phyloP scores from a whole-genome alignment of 2,797 vertebrate genomes.

The Molossus molossus region DNA sequence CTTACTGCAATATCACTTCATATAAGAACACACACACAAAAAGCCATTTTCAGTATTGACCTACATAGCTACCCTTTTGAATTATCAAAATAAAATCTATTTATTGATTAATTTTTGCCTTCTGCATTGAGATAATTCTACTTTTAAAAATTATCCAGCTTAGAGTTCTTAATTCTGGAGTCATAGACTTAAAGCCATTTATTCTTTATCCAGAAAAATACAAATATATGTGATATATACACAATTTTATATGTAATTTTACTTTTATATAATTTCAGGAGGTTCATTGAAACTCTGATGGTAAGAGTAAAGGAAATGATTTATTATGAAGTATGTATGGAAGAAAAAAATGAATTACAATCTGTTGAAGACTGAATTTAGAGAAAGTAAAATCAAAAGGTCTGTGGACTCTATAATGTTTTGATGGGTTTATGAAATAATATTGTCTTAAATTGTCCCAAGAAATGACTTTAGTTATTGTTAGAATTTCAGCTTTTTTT shows the following conservation, averaged over 20 bases:
- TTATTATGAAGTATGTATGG: neutral
- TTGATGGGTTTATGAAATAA: neutral
- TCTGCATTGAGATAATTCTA: neutral
- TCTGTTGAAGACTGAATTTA: neutral
- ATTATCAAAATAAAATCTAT: constrained; percentile 51
- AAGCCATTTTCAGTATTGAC: neutral
- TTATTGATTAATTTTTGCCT: constrained; percentile 21
- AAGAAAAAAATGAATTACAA: neutral
- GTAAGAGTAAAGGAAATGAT: neutral
- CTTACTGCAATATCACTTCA: neutral
- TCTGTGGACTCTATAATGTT: neutral
- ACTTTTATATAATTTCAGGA: neutral
- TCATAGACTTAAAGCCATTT: neutral
- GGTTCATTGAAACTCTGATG: neutral
- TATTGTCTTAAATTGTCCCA: neutral
- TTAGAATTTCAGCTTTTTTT: neutral
- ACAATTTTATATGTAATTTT: constrained; percentile 31
- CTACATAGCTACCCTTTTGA: neutral
- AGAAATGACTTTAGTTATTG: neutral
- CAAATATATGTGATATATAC: neutral
- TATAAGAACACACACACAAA: neutral
- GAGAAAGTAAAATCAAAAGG: neutral
- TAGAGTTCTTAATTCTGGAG: constrained; percentile 4
- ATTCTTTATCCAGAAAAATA: neutral
- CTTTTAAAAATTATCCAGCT: neutral